Conservation (phyloP, 1,140 invertebrate species). For the Caerostris darwini region DNA sequence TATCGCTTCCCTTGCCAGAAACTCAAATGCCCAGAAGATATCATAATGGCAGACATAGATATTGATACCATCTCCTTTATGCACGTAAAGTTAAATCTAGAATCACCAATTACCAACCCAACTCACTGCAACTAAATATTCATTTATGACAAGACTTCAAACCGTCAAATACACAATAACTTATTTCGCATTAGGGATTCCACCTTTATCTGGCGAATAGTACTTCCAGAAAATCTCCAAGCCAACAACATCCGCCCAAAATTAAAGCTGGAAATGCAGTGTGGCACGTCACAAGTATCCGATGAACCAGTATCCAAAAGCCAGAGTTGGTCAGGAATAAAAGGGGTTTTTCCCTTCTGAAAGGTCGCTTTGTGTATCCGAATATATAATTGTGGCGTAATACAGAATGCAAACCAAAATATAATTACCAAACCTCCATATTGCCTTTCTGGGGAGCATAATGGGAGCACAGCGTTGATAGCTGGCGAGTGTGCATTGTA, state of each 20-base stretch:
- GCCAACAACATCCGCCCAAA: background rate
- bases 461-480: background rate
- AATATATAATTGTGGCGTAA: slow-evolving; percentile 54
- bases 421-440: slow-evolving; percentile 6
- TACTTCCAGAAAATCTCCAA: slow-evolving; percentile 6
- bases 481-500: background rate
- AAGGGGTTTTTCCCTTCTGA: slow-evolving; percentile 14
- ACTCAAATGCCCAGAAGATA: background rate
- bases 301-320: background rate
- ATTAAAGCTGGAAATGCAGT: background rate
- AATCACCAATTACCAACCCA: background rate
- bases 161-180: background rate
- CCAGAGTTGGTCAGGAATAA: background rate
- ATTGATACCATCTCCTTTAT: slow-evolving; percentile 28
- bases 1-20: background rate
- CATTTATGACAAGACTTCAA: background rate
- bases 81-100: background rate
- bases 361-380: slow-evolving; percentile 45
- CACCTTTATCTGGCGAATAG: slow-evolving; percentile 1
- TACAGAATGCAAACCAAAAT: slow-evolving; percentile 50
- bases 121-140: background rate
- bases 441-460: background rate
- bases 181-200: slow-evolving; percentile 7
- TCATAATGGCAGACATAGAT: background rate
- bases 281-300: background rate